A percentile compares a stretch with the other conserved stretches of the same genome.
phyloP scores from a whole-genome alignment of 1,140 invertebrate genomes.

The Dolichoris vasculosae region DNA sequence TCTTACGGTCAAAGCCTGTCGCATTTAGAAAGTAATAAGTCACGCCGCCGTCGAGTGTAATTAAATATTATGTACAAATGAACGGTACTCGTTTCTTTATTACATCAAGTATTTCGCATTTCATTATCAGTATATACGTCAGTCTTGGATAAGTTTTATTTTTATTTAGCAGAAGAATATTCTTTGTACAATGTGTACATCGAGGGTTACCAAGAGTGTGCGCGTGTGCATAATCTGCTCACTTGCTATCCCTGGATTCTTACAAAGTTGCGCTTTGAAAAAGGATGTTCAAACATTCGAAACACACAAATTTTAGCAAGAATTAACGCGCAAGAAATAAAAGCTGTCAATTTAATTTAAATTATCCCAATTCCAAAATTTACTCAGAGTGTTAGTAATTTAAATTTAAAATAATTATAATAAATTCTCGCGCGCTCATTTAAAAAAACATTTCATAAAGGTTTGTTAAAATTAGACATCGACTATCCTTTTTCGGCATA shows the following conservation, averaged over 20 bases:
- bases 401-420: slow-evolving; percentile 44
- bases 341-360: slow-evolving; percentile 19
- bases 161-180: slow-evolving; percentile 66
- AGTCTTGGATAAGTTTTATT: slow-evolving; percentile 72
- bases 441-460: slow-evolving; percentile 25
- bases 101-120: slow-evolving; percentile 72
- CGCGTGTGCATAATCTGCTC: slow-evolving; percentile 53
- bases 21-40: slow-evolving; percentile 66
- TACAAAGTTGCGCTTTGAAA: slow-evolving; percentile 54
- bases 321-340: slow-evolving; percentile 41
- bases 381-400: slow-evolving; percentile 47
- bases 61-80: slow-evolving; percentile 74
- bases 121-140: slow-evolving; percentile 67
- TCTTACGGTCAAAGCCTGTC: slow-evolving; percentile 40
- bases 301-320: slow-evolving; percentile 26
- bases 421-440: slow-evolving; percentile 28
- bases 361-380: slow-evolving; percentile 34
- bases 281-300: slow-evolving; percentile 49
- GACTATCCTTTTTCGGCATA: slow-evolving; percentile 64
- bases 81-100: slow-evolving; percentile 71
- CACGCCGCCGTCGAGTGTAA: slow-evolving; percentile 72
- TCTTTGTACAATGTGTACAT: slow-evolving; percentile 66
- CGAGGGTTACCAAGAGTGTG: slow-evolving; percentile 62
- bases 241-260: slow-evolving; percentile 45
- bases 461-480: slow-evolving; percentile 47